Base-by-base conservation (phyloP, 2,797 vertebrate genomes). In the Cygnus olor region DNA sequence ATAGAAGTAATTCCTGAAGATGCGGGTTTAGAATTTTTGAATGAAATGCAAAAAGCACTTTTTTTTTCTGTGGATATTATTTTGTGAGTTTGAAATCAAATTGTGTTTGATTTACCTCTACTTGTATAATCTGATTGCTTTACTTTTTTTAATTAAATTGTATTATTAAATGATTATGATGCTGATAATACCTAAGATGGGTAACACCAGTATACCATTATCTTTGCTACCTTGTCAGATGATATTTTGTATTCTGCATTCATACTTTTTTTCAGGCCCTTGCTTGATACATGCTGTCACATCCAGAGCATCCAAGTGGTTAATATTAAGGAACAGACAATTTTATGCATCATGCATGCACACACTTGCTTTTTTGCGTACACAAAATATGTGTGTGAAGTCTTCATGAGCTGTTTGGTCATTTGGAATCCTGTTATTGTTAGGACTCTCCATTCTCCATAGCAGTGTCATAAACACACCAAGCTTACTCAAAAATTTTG, bases 141-240 rank as follows among this genome's bases (percentile, higher is more conserved):
- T 90, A 49, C 42, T 78, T 45, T 93, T 88, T 57, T 30, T 88
- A 91, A 90, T 89, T 65, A 85, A 94, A 85, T 76, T 85, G 19
- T 88, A n/a, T 80, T 92, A 71, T 80, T 92, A 87, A 91, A 69
- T 80, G 57, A 47, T 78, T 71, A 19, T 74, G 54, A 22, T 89
- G 58, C 38, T 89, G 76, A 34, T 87, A 80, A 61, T 36, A 17
- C 12, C 30, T 77, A 42, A 58, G 60, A 91, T 49, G 38, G 45
- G 12, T 88, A 85, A 58, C 25, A 89, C 32, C 32, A 47, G 24
- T 80, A 56, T 60, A 11, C 25, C 21, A 10, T 45, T 11, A 32
- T 70, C 40, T 81, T 80, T 68, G 8, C 56, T 76, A 79, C 27
- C 49, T 56, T 87, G 14, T 77, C 63, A 65, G 58, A 6, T 73